Conservation (phyloP, 2,888 invertebrate species). For the Sarcophaga caerulescens region DNA sequence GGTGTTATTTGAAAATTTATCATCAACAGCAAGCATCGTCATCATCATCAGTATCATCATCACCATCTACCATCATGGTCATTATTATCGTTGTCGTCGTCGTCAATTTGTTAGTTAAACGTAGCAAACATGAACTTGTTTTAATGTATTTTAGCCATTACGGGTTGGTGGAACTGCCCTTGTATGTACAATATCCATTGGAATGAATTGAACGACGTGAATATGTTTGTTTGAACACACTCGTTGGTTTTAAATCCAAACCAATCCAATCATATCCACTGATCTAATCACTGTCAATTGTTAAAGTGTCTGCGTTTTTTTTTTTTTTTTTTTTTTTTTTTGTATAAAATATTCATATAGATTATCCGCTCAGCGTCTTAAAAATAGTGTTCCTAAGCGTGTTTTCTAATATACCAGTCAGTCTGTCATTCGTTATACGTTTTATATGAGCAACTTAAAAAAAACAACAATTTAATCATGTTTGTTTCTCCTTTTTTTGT, state of each 20-base stretch:
- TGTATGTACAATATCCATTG: conserved; percentile 45
- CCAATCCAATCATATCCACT: conserved; percentile 9
- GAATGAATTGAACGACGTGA: background rate
- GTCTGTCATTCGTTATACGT: background rate
- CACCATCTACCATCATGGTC: conserved; percentile 27
- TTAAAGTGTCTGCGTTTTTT: background rate
- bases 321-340: conserved; percentile 10
- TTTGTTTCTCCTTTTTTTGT: background rate
- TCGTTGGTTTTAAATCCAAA: background rate
- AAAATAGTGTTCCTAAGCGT: conserved; percentile 6
- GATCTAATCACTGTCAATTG: conserved; percentile 9
- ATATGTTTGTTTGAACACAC: too few relatives aligned
- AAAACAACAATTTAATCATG: background rate
- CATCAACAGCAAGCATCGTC: background rate
- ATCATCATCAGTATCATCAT: conserved; percentile 38
- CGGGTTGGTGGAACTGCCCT: conserved; percentile 56
- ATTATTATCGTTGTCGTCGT: conserved; percentile 29
- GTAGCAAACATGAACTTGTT: conserved; percentile 66
- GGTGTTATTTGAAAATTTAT: background rate
- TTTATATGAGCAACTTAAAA: background rate
- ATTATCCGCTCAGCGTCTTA: conserved; percentile 37
- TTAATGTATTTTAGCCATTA: conserved; percentile 65
- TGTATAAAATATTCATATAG: conserved; percentile 15
- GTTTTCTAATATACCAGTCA: conserved; percentile 22
- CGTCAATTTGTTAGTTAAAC: conserved; percentile 32